phyloP scores from a whole-genome alignment of 2,888 invertebrate genomes.

The Aporophyla lueneburgensis region DNA sequence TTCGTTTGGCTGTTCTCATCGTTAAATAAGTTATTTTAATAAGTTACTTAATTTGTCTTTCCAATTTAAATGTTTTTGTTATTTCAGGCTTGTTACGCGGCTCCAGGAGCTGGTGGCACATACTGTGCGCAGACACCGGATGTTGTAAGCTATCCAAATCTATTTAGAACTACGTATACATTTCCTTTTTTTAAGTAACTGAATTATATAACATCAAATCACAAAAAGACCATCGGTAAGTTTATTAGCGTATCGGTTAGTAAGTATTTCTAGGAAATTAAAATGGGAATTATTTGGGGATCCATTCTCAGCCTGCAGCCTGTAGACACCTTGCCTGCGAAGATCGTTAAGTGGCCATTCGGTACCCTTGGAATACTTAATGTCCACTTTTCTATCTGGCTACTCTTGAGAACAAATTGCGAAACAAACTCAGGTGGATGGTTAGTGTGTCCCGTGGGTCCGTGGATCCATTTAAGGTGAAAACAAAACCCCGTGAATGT shows the following conservation, averaged over 20 bases:
- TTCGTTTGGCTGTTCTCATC: too few relatives aligned
- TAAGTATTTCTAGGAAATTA: background rate
- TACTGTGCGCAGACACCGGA: conserved; percentile 27
- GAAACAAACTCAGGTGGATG: background rate
- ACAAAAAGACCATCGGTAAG: background rate
- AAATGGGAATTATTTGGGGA: background rate
- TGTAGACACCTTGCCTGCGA: background rate
- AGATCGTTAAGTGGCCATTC: background rate
- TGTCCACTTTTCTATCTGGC: too few relatives aligned
- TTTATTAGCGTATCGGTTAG: background rate
- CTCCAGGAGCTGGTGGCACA: conserved; percentile 23
- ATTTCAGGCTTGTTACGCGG: conserved; percentile 38
- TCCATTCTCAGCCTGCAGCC: background rate
- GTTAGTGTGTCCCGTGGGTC: background rate
- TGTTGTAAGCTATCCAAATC: conserved; percentile 16
- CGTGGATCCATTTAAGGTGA: background rate
- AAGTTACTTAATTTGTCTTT: background rate
- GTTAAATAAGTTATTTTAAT: background rate
- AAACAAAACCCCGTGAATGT: too few relatives aligned
- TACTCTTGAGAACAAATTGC: background rate
- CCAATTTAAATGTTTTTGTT: background rate
- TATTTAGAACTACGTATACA: background rate
- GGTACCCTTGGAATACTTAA: background rate
- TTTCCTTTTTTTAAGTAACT: background rate
- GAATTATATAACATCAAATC: background rate